Base-by-base conservation (phyloP, 1,140 invertebrate species). In the Bombus pyrosoma region DNA sequence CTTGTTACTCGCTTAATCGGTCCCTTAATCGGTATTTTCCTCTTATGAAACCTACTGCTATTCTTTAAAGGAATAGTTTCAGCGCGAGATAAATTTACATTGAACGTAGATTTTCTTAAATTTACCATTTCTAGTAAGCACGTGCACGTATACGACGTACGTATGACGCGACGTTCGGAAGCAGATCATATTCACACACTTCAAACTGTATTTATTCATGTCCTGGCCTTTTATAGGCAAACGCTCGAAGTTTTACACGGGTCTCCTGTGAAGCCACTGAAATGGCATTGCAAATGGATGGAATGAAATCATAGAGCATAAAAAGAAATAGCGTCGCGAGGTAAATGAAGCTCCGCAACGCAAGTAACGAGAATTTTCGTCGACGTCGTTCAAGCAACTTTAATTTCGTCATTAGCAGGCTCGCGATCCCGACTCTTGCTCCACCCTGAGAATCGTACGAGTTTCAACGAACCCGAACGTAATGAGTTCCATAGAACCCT, bases 361-460 rank as follows among this genome's bases (percentile, higher is more conserved):
- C 34, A 32, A 73, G n/a, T 78, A 83, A 77, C 64, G 74, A 69
- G 74, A 68, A 83, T 83, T 41, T 74, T 64, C n/a, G 37, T 53
- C 53, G 25, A 62, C 57, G 68, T 80, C 34, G 57, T 83, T 83
- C 64, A n/a, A 72, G 77, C 32, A 80, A 72, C 83, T 72, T 85
- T 85, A 85, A 85, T 85, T 85, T 85, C 83, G 68, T 80, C 77
- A 85, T 85, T 85, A 85, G 68, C 77, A 64, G 57, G 32, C 41
- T 28, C 68, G n/a, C 22, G 6, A 41, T 3, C 10, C 59, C 10
- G 12, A n/a, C 34, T 0, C 28, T n/a, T 13, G 9, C 10, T 34
- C 39, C 43, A 4, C 18, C 62, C 32, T 41, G 41, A 22, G 28
- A 72, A 59, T 79, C 47, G 32, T 59, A 43, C 39, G 53, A 79